Conservation (phyloP, 1,140 invertebrate genomes). For the Aplysia californica region DNA sequence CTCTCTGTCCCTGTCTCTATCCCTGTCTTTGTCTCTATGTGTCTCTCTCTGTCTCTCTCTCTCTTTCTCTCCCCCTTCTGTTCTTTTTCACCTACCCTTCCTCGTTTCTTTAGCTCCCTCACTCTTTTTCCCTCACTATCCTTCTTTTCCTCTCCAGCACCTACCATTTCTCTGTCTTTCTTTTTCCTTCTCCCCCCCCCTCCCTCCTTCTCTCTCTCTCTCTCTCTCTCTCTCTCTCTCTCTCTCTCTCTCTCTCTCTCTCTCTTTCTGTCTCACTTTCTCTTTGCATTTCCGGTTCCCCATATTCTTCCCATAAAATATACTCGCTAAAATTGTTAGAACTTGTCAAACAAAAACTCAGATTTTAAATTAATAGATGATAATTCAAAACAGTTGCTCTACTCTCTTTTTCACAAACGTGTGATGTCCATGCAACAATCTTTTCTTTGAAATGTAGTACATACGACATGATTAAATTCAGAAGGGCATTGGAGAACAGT, state of each 20-base stretch:
- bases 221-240: background rate
- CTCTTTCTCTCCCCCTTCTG: background rate
- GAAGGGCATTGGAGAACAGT: too few relatives aligned
- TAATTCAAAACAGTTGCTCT: too few relatives aligned
- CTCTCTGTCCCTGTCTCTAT: background rate
- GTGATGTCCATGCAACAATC: too few relatives aligned
- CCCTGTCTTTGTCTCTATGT: background rate
- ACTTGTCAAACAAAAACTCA: too few relatives aligned
- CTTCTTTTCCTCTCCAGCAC: background rate
- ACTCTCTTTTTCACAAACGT: too few relatives aligned
- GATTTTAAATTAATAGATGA: background rate
- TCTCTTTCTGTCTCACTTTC: background rate
- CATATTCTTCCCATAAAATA: too few relatives aligned
- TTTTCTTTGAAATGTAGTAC: background rate
- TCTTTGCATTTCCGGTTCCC: background rate
- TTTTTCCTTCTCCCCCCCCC: background rate
- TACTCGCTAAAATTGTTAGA: too few relatives aligned
- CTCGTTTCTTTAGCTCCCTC: background rate
- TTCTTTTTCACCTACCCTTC: background rate
- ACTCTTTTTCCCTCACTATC: background rate
- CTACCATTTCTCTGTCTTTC: slow-evolving; percentile 7
- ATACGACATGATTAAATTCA: too few relatives aligned
- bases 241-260: background rate
- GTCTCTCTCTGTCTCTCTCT: background rate
- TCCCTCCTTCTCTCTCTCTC: background rate